Percentiles rank a stretch among this genome's conserved stretches.
phyloP scores from a whole-genome alignment of 2,113 vertebrate genomes.

The Rhadina sibilatrix region DNA sequence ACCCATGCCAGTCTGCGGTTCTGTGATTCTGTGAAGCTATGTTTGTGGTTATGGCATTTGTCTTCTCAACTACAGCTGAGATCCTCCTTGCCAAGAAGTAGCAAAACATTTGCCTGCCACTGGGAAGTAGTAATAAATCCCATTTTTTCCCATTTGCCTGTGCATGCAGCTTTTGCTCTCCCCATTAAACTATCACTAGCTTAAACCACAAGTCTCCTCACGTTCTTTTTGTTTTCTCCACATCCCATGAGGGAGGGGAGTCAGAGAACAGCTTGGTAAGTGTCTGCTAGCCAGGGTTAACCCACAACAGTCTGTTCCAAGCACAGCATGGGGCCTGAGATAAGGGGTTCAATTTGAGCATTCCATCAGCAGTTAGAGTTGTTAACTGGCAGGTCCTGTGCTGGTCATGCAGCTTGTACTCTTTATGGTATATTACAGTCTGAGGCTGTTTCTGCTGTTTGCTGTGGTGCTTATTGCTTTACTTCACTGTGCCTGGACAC shows the following conservation, averaged over 20 bases:
- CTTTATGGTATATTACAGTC: not conserved
- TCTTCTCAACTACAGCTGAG: not conserved
- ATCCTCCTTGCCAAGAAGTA: not conserved
- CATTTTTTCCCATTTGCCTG: rapidly evolving
- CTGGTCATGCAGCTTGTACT: not conserved
- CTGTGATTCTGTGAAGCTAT: not conserved
- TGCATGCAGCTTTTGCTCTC: not conserved
- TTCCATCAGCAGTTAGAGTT: not conserved
- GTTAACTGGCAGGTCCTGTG: not conserved
- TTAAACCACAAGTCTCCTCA: not conserved
- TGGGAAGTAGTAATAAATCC: not conserved
- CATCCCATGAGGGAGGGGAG: not conserved
- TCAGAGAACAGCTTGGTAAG: rapidly evolving
- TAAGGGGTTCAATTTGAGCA: not conserved
- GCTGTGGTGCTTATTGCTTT: not conserved
- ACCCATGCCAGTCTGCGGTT: not conserved
- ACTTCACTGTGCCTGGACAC: not conserved
- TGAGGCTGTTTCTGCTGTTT: not conserved
- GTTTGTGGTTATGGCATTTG: not conserved
- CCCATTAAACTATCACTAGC: not conserved
- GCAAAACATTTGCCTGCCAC: not conserved
- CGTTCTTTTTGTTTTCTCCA: not conserved
- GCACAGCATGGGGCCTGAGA: not conserved
- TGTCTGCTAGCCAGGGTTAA: not conserved
- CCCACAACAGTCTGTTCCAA: not conserved